Evolutionary conservation across 2,888 invertebrate species (phyloP).

Genomic region (Heliothis peltigera): DNA sequence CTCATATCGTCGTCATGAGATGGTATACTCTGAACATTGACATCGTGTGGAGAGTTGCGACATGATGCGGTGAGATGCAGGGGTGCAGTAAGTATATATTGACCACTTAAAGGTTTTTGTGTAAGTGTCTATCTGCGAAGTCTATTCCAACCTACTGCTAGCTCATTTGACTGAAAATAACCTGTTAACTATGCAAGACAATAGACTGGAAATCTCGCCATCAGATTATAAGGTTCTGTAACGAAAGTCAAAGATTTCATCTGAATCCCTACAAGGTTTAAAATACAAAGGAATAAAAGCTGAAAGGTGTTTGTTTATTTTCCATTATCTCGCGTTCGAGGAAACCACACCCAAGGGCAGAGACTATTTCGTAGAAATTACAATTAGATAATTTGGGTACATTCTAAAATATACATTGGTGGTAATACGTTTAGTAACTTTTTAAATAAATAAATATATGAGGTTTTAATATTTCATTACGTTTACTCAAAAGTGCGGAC

Average conservation of each 20-base stretch:
- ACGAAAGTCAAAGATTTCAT: not conserved
- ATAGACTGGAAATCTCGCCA: not conserved
- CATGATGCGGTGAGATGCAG: not conserved
- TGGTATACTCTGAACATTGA: not conserved
- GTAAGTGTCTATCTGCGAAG: too few species aligned
- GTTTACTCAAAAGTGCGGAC: too few species aligned
- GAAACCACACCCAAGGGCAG: not conserved
- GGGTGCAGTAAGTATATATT: not conserved
- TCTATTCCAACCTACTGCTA: too few species aligned
- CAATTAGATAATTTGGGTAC: not conserved
- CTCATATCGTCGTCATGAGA: not conserved
- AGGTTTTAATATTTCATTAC: too few species aligned
- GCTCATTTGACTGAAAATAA: too few species aligned
- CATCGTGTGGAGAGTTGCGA: too few species aligned
- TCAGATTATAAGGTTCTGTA: too few species aligned
- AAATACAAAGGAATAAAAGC: not conserved
- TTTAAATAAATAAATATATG: too few species aligned
- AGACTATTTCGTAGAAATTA: not conserved
- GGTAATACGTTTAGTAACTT: too few species aligned
- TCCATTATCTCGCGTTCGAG: not conserved
- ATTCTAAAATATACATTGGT: not conserved
- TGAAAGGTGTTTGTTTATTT: constrained; percentile 1
- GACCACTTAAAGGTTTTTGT: too few species aligned
- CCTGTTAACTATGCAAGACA: too few species aligned
- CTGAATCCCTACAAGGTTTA: not conserved